Percentiles rank a stretch among this genome's conserved stretches.
phyloP scores from a whole-genome alignment of 2,888 invertebrate species.

The Andrena minutula region DNA sequence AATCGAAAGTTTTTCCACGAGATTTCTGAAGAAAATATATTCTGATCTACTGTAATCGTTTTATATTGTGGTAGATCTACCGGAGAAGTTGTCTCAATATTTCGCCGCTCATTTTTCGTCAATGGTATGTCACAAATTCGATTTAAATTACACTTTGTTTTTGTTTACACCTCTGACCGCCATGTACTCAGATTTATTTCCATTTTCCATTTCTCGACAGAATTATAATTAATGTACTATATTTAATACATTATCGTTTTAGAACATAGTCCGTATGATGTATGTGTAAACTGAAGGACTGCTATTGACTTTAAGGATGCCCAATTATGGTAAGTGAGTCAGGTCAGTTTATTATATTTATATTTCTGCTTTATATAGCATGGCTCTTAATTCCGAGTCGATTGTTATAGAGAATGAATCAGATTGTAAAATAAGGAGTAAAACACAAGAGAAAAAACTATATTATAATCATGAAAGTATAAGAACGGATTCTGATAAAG shows the following conservation, averaged over 20 bases:
- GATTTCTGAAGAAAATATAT: slow-evolving; percentile 4
- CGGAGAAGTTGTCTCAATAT: not conserved
- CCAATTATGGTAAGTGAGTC: slow-evolving; percentile 26
- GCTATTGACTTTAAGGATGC: slow-evolving; percentile 8
- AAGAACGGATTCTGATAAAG: not conserved
- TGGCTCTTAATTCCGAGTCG: not conserved
- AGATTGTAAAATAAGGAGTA: not conserved
- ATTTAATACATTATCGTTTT: not conserved
- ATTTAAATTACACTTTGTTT: not conserved
- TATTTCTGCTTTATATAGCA: not conserved
- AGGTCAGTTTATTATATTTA: not conserved
- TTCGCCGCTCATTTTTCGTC: not conserved
- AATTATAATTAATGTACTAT: not conserved
- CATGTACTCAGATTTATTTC: not conserved
- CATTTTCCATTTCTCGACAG: not conserved
- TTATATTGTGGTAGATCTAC: not conserved
- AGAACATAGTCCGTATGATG: not conserved
- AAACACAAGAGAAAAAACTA: not conserved
- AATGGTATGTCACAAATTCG: slow-evolving; percentile 9
- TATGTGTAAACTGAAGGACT: not conserved
- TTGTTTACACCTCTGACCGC: slow-evolving; percentile 37
- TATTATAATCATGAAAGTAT: not conserved
- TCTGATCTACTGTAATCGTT: not conserved
- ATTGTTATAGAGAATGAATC: not conserved
- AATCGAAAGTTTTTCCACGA: not conserved